Base-by-base conservation (phyloP, 2,888 invertebrate species). In the Diplazon laetatorius region DNA sequence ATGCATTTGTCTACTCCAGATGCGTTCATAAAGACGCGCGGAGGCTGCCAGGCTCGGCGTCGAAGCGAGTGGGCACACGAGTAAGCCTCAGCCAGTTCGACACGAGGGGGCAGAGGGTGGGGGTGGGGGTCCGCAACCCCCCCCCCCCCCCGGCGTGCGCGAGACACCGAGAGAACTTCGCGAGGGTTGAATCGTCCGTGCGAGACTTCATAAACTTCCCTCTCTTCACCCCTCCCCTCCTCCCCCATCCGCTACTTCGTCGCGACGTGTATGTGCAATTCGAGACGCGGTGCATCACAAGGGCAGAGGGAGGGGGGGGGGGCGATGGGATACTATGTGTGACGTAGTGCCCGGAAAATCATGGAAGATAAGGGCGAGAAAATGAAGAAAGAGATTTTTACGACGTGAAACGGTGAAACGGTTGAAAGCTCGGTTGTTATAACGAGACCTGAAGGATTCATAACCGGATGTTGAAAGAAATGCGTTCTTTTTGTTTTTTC, bases 1-100 rank as follows among this genome's bases (percentile, higher is more conserved):
- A 91, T 90, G 90, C 90, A 90, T 90, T 91, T 91, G 91, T 90
- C 90, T 90, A 89, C 89, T 90, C 86, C 84, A 88, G 89, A 89
- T 89, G 88, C 89, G 89, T 86, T 88, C 88, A 89, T 90, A 89
- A 89, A 90, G 89, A 89, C 87, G 88, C n/a, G n/a, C n/a, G n/a
- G n/a, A n/a, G n/a, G n/a, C n/a, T n/a, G 65, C n/a, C 37, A 37
- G 57, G 66, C 73, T 87, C 84, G n/a, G n/a, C 86, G 87, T 85
- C 85, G 86, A 87, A 83, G 75, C 63, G 78, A 76, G 57, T 52
- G 84, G 84, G 80, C 85, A 82, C 81, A 81, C 83, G 85, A 82
- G 84, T 81, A 76, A 68, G 84, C 84, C 83, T 85, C 52, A 25
- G 50, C 68, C 48, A 66, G 70, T 57, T 52, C 35, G 22, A 68